Evolutionary conservation across 2,797 vertebrate species (phyloP).

Genomic region (Melanogrammus aeglefinus): DNA sequence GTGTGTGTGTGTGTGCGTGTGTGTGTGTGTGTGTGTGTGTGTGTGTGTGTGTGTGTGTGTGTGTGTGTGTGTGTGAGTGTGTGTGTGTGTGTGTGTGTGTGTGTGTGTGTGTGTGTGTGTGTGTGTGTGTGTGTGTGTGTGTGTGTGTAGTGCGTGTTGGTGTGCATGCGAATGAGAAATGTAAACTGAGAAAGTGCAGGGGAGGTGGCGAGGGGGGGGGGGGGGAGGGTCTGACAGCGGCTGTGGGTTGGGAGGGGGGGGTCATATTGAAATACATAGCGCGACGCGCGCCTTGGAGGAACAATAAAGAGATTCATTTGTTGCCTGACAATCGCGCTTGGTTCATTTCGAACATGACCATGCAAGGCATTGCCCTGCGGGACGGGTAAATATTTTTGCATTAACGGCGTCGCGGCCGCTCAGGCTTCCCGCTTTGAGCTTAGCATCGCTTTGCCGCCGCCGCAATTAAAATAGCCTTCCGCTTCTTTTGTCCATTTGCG

Average conservation of each 20-base stretch:
- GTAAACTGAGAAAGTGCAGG: conserved; percentile 67
- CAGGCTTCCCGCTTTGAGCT: conserved; percentile 43
- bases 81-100: no score
- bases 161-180: conserved; percentile 49
- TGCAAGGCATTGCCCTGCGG: conserved; percentile 39
- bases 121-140: conserved; percentile 6
- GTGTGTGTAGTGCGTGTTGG: conserved; percentile 1
- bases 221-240: no score
- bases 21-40: no score
- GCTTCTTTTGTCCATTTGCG: conserved; percentile 23
- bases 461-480: conserved; percentile 50
- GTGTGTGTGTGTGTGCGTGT: no score
- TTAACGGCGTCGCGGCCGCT: conserved; percentile 33
- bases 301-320: conserved; percentile 57
- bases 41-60: no score
- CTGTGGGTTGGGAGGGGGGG: conserved; percentile 30
- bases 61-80: no score
- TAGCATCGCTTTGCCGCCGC: conserved; percentile 37
- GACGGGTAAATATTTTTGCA: conserved; percentile 34
- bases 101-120: conserved; percentile 26
- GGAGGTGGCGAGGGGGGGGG: conserved; percentile 37
- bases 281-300: conserved; percentile 50
- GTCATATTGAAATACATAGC: conserved; percentile 52
- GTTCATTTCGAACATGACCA: conserved; percentile 38
- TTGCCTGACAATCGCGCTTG: conserved; percentile 45